Evolutionary conservation across 2,888 invertebrate genomes (phyloP).

Genomic region (Lycia hirtaria): DNA sequence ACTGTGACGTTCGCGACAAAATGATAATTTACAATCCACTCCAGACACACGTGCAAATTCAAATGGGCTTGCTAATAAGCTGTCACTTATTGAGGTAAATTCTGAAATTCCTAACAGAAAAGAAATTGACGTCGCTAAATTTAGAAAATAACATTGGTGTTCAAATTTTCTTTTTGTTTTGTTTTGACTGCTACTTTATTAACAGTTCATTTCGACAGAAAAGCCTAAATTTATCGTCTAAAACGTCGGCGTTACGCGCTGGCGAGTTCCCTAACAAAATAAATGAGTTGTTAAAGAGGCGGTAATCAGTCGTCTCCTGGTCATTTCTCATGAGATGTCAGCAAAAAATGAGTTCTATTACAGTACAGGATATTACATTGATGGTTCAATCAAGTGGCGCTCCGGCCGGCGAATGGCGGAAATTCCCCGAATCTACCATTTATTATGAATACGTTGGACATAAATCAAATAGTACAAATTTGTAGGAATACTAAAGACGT

Average conservation of each 20-base stretch:
- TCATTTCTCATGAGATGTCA: slow-evolving; percentile 50
- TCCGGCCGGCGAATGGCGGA: slow-evolving; percentile 40
- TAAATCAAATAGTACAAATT: slow-evolving; percentile 22
- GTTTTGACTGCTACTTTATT: no score
- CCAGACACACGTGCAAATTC: no score
- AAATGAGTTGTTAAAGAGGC: slow-evolving; percentile 40
- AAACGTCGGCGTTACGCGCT: slow-evolving; percentile 3
- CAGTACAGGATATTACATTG: slow-evolving; percentile 60
- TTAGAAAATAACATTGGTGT: no score
- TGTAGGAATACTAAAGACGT: not conserved
- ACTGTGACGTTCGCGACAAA: no score
- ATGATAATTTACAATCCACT: no score
- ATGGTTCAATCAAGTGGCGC: slow-evolving; percentile 51
- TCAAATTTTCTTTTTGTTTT: no score
- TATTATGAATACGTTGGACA: slow-evolving; percentile 33
- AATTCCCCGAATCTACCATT: slow-evolving; percentile 41
- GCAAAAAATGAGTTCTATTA: slow-evolving; percentile 54
- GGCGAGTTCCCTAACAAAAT: slow-evolving; percentile 18
- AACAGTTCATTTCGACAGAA: no score
- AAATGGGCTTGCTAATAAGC: no score
- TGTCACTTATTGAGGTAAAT: no score
- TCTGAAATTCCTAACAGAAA: no score
- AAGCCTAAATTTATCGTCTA: slow-evolving; percentile 6
- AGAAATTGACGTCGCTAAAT: no score
- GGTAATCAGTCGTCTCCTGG: slow-evolving; percentile 52